phyloP scores from a whole-genome alignment of 2,113 vertebrate species.

The Caloenas nicobarica region DNA sequence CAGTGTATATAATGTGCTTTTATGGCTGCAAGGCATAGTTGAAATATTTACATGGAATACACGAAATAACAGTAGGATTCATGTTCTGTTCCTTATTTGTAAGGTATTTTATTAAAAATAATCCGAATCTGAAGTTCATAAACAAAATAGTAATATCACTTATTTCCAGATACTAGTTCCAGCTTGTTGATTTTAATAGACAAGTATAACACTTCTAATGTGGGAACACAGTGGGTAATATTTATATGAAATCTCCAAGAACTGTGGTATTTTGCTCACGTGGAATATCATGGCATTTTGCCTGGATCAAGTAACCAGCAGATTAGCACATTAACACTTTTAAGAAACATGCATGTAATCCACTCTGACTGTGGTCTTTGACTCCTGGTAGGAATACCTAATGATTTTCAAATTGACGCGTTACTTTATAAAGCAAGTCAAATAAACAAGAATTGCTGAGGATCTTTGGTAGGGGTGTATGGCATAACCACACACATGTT shows the following conservation, averaged over 20 bases:
- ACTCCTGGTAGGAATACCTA: conserved; percentile 77
- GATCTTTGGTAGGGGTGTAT: neutral
- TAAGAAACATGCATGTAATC: conserved; percentile 79
- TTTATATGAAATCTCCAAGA: conserved; percentile 81
- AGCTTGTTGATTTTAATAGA: conserved; percentile 80
- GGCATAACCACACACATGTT: neutral
- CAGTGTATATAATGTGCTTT: conserved; percentile 48
- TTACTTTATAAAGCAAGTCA: conserved; percentile 67
- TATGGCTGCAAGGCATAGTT: conserved; percentile 50
- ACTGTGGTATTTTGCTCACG: conserved; percentile 78
- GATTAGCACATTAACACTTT: conserved; percentile 97
- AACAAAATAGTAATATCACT: conserved; percentile 60
- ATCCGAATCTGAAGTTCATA: conserved; percentile 65
- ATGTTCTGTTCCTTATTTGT: conserved; percentile 61
- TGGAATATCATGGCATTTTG: conserved; percentile 82
- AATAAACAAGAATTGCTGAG: conserved; percentile 46
- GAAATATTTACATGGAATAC: conserved; percentile 63
- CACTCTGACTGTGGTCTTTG: conserved; percentile 80
- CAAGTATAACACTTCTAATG: conserved; percentile 75
- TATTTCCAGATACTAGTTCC: conserved; percentile 68
- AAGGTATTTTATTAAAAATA: conserved; percentile 48
- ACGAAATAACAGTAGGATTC: conserved; percentile 51
- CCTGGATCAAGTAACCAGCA: conserved; percentile 93
- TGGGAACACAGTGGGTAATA: conserved; percentile 89
- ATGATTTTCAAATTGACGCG: conserved; percentile 72